phyloP scores from a whole-genome alignment of 2,888 invertebrate genomes.

The Beris morrisii region DNA sequence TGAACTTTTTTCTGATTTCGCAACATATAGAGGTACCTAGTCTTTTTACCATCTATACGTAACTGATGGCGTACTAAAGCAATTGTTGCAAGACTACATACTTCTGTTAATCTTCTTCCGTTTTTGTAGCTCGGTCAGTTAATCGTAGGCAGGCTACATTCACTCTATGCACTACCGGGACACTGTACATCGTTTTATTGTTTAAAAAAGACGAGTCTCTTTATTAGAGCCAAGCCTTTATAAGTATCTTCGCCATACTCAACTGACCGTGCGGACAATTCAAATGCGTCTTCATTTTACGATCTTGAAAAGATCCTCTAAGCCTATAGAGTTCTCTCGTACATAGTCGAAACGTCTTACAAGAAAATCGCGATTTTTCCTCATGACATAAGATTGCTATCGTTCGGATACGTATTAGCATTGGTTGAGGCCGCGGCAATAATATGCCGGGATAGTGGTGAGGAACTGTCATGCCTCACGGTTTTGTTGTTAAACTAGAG shows the following conservation, averaged over 20 bases:
- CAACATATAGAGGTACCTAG: too few relatives aligned
- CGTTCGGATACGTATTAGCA: not conserved
- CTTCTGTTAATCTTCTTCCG: too few relatives aligned
- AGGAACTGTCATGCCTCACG: conserved; percentile 1
- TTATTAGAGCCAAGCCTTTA: conserved; percentile 9
- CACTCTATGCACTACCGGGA: conserved; percentile 18
- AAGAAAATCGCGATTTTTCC: not conserved
- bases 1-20: too few relatives aligned
- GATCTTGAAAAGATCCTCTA: not conserved
- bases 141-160: conserved; percentile 1
- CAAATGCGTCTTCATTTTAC: conserved; percentile 13
- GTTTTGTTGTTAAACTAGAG: conserved; percentile 17
- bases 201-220: conserved; percentile 6
- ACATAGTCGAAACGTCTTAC: not conserved
- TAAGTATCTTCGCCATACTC: too few relatives aligned
- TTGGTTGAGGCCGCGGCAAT: not conserved
- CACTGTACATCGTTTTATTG: too few relatives aligned
- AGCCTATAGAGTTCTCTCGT: not conserved
- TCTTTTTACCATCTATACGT: too few relatives aligned
- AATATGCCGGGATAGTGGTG: not conserved
- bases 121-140: not conserved
- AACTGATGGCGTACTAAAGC: too few relatives aligned
- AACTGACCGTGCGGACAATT: conserved; percentile 3
- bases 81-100: too few relatives aligned
- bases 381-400: not conserved